phyloP scores from a whole-genome alignment of 1,140 invertebrate species.

The Orchestia grillus region DNA sequence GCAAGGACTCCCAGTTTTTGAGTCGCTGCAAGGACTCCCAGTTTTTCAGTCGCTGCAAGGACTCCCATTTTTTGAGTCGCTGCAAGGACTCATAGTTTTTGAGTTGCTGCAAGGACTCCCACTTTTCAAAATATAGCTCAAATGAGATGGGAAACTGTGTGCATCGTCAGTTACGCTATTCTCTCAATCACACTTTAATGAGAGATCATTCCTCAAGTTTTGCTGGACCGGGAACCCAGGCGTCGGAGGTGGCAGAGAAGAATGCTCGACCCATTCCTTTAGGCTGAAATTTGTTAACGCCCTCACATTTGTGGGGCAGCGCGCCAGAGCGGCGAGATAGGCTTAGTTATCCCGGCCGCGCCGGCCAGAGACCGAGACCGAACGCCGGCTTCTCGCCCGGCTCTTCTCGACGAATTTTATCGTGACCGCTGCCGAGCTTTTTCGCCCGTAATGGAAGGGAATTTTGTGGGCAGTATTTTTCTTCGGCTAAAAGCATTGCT shows the following conservation, averaged over 20 bases:
- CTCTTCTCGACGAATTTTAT: conserved; percentile 19
- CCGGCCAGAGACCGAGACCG: not conserved
- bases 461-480: conserved; percentile 49
- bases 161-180: no score
- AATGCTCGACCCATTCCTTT: not conserved
- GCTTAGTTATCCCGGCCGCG: not conserved
- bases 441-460: conserved; percentile 45
- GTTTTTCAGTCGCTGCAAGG: no score
- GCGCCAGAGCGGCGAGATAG: not conserved
- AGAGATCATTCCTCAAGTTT: not conserved
- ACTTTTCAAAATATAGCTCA: no score
- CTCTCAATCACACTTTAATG: no score
- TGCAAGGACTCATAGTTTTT: no score
- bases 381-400: not conserved
- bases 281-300: not conserved
- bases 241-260: not conserved
- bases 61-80: no score
- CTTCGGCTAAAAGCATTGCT: conserved; percentile 55
- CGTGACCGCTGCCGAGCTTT: conserved; percentile 16
- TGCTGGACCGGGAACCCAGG: no score
- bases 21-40: no score
- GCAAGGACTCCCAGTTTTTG: no score
- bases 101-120: no score
- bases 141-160: no score
- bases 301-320: not conserved